These are phyloP conservation scores for Epizoanthus scotinus DNA, from an alignment of 92 coral and sea anemone species.

Conservation along the genomic window DNA sequence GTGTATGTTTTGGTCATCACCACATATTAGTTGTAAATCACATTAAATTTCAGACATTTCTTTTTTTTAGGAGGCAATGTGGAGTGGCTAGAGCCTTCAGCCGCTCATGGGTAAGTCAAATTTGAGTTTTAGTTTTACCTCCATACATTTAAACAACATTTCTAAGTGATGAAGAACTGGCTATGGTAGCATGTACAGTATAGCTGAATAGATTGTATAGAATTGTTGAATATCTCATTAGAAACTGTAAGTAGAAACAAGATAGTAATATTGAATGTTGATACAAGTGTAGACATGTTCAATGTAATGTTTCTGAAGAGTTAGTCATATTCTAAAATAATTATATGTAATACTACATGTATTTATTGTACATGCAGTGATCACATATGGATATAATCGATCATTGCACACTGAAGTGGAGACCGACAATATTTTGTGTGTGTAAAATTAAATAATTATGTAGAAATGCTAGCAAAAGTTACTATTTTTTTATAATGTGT, in stretches of 20 bases:
- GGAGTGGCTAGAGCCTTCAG: conserved; percentile 52
- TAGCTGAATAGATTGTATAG: background rate
- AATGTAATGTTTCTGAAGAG: too few species aligned
- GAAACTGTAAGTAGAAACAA: background rate
- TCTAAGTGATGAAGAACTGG: background rate
- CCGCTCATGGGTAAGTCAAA: conserved; percentile 29
- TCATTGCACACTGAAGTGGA: too few species aligned
- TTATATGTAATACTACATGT: too few species aligned
- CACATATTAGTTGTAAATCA: background rate
- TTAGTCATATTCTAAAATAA: background rate
- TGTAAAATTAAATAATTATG: too few species aligned
- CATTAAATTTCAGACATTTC: background rate
- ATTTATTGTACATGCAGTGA: too few species aligned
- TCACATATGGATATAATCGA: too few species aligned
- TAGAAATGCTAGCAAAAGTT: too few species aligned
- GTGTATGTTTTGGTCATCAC: background rate
- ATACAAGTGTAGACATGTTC: background rate
- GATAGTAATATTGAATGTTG: background rate
- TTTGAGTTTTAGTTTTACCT: background rate
- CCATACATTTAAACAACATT: background rate
- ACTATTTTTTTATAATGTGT: too few species aligned
- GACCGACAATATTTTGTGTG: too few species aligned
- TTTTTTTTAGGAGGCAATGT: conserved; percentile 47
- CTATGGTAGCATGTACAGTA: background rate
- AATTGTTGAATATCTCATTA: background rate